These are phyloP conservation scores for Elachura formosa DNA, from an alignment of 2,113 vertebrate genomes.

Conservation along the genomic window DNA sequence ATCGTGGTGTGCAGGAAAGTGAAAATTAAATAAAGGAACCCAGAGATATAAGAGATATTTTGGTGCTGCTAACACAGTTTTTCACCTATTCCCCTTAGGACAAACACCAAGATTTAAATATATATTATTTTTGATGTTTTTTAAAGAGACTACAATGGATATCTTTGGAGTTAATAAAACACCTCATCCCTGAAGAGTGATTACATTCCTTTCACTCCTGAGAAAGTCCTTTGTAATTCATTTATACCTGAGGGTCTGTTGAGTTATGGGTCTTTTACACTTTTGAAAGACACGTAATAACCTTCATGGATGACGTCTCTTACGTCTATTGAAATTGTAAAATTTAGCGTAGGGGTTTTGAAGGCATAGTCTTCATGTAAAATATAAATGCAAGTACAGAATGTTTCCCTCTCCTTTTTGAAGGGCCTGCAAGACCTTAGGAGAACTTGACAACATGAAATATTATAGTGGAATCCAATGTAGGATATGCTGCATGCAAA, in stretches of 20 bases:
- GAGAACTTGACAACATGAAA: background rate
- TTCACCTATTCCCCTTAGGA: background rate
- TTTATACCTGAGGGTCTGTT: constrained; percentile 17
- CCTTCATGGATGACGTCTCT: constrained; percentile 21
- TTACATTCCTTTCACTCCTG: constrained; percentile 42
- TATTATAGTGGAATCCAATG: background rate
- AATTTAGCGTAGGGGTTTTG: background rate
- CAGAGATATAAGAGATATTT: background rate
- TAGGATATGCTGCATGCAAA: background rate
- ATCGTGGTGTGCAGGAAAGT: background rate
- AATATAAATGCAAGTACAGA: background rate
- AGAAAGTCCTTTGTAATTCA: constrained; percentile 45
- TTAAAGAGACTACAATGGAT: background rate
- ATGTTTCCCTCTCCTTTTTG: background rate
- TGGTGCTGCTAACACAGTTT: background rate
- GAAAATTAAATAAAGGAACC: background rate
- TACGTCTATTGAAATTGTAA: constrained; percentile 2
- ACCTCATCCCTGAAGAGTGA: constrained; percentile 34
- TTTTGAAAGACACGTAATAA: constrained; percentile 13
- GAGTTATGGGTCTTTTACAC: constrained; percentile 18
- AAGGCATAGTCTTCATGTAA: background rate
- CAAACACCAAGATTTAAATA: background rate
- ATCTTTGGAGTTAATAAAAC: constrained; percentile 11
- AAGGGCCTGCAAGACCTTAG: background rate
- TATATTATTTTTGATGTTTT: background rate